A percentile compares a stretch with the other conserved stretches of the same genome.
These are phyloP conservation scores for Drosophila varians DNA, from an alignment of 1,140 invertebrate species.

Conservation along the genomic window DNA sequence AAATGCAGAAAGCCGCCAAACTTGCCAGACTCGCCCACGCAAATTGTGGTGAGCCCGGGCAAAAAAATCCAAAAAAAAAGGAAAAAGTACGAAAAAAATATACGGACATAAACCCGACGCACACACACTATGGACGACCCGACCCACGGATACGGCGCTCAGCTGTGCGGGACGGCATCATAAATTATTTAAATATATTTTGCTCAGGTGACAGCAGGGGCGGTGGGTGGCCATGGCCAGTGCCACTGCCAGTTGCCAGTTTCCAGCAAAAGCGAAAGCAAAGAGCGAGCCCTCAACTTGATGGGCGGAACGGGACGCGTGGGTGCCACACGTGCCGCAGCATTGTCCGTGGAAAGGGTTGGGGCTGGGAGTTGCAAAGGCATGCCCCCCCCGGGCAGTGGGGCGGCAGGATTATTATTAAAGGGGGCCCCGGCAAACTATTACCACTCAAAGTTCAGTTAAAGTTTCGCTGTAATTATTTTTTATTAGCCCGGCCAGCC, in stretches of 20 bases:
- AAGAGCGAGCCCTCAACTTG: constrained; percentile 41
- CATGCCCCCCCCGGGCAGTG: not conserved
- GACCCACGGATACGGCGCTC: constrained; percentile 25
- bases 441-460: constrained; percentile 24
- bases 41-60: constrained; percentile 45
- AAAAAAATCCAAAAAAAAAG: too few relatives aligned
- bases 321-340: constrained; percentile 58
- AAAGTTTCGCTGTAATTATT: constrained; percentile 39
- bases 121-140: constrained; percentile 1
- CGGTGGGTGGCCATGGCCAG: constrained; percentile 6
- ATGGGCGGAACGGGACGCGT: constrained; percentile 43
- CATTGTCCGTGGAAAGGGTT: constrained; percentile 1
- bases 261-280: constrained; percentile 29
- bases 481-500: constrained; percentile 1
- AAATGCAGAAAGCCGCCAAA: constrained; percentile 21
- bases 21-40: constrained; percentile 66
- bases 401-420: constrained; percentile 3
- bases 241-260: constrained; percentile 8
- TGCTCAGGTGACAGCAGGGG: constrained; percentile 44
- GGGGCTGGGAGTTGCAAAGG: not conserved
- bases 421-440: not conserved
- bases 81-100: constrained; percentile 14
- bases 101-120: constrained; percentile 8
- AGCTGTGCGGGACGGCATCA: constrained; percentile 66
- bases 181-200: constrained; percentile 77